phyloP scores from a whole-genome alignment of 2,888 invertebrate genomes.

The Eudemis profundana region DNA sequence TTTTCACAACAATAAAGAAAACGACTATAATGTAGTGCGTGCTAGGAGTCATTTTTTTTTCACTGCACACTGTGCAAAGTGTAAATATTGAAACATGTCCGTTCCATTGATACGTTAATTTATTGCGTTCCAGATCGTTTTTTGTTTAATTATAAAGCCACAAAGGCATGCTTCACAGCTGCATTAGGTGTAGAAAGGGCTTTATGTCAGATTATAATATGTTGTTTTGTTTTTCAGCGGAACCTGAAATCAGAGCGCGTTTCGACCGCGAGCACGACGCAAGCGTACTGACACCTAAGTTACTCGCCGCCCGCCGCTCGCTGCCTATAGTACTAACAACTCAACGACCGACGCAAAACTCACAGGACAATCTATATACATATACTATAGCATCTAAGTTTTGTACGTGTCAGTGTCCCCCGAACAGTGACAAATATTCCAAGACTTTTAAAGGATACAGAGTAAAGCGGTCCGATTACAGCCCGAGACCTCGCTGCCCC shows the following conservation, averaged over 20 bases:
- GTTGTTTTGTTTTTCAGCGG: conserved; percentile 66
- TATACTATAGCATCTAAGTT: conserved; percentile 38
- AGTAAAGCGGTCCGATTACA: conserved; percentile 23
- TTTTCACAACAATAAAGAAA: too few species aligned
- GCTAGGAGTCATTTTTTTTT: too few species aligned
- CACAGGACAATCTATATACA: conserved; percentile 41
- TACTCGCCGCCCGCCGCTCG: conserved; percentile 68
- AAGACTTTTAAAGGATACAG: conserved; percentile 21
- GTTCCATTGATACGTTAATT: too few species aligned
- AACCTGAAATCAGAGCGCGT: conserved; percentile 77
- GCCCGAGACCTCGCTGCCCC: conserved; percentile 16
- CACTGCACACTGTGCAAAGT: too few species aligned
- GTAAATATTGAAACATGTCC: too few species aligned
- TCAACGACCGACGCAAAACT: conserved; percentile 40
- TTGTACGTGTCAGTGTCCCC: conserved; percentile 47
- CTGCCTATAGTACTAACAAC: conserved; percentile 66
- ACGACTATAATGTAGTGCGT: too few species aligned
- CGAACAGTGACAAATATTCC: conserved; percentile 49
- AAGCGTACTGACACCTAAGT: conserved; percentile 81
- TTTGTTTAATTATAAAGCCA: too few species aligned
- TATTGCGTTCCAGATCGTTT: too few species aligned
- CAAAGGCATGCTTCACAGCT: too few species aligned
- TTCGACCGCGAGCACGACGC: conserved; percentile 77
- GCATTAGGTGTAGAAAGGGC: too few species aligned
- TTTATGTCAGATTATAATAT: too few species aligned